A percentile compares a stretch with the other conserved stretches of the same genome.
These are phyloP conservation scores for Neosalanx taihuensis DNA, from an alignment of 2,797 vertebrate genomes.

Conservation along the genomic window DNA sequence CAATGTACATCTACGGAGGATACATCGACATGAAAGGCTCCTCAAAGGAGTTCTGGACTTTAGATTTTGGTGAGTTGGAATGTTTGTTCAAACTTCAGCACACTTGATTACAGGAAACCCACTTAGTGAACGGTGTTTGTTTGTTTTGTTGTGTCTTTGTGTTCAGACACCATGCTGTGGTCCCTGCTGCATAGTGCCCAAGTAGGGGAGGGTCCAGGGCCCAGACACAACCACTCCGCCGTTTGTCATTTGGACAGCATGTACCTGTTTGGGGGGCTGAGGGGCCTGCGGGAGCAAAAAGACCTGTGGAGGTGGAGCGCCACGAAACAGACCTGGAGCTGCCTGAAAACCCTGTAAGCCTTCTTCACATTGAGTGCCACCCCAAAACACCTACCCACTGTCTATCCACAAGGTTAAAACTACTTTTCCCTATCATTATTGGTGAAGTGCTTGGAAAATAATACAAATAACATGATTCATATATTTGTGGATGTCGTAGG, in stretches of 20 bases:
- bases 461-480: neutral
- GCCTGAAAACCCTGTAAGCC: slow-evolving; percentile 76
- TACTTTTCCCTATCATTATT: no score
- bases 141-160: slow-evolving; percentile 4
- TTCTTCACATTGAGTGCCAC: neutral
- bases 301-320: slow-evolving; percentile 86
- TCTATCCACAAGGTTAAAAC: no score
- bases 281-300: slow-evolving; percentile 80
- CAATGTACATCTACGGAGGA: slow-evolving; percentile 84
- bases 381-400: neutral
- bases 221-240: slow-evolving; percentile 81
- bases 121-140: no score
- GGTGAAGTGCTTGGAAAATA: no score
- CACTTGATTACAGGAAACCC: neutral
- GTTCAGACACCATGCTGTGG: slow-evolving; percentile 77
- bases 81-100: neutral
- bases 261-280: slow-evolving; percentile 83
- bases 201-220: slow-evolving; percentile 68
- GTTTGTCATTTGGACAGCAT: slow-evolving; percentile 69
- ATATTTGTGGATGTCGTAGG: neutral
- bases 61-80: slow-evolving; percentile 73
- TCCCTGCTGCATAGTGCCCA: slow-evolving; percentile 51
- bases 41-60: slow-evolving; percentile 84
- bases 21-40: slow-evolving; percentile 82
- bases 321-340: slow-evolving; percentile 69